Evolutionary conservation across 2,113 vertebrate genomes (phyloP), one percentile per base, ranked within the genome.

Genomic region (Nesoenas mayeri): DNA sequence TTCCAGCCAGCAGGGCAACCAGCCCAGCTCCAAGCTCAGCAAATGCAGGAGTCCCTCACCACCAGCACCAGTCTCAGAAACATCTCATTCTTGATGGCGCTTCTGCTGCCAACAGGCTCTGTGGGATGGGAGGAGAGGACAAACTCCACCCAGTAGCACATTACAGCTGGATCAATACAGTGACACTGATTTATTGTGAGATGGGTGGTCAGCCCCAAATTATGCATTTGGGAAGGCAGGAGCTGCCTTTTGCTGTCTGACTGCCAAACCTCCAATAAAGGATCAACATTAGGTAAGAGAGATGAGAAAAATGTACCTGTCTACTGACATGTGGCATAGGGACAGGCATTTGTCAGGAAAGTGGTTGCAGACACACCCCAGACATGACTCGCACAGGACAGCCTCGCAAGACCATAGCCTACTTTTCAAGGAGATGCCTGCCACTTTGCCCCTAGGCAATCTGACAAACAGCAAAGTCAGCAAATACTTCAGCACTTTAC

Each of bases 1-100:
- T 50, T 48, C 26, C 34, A 66, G 1, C 2, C 11, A 42, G 15
- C 3, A 5, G 9, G 21, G 1, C 32, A 86, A 80, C 4, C n/a
- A 70, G 25, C 12, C 18, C 58, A 86, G 20, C 34, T 62, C 20
- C 66, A 79, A 56, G 58, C 24, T 70, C 50, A 61, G 42, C 17
- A 51, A 65, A 31, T 1, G 2, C 0, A 62, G 75, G 54, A 8
- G 16, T 25, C 17, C 7, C 31, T 4, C 3, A 15, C 5, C 20
- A 25, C 2, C 31, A 57, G 11, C 25, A 42, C 15, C 7, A 16
- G 22, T 60, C 42, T n/a, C 16, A 32, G 44, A 38, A 86, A 74
- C 7, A 47, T 4, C 31, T 61, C 5, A 25, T 42, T 73, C 82
- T 40, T 64, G 29, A 19, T 44, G 31, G n/a, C 2, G 1, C 4